Evolutionary conservation across 1,140 invertebrate genomes (phyloP).

Genomic region (Ericerus pela): DNA sequence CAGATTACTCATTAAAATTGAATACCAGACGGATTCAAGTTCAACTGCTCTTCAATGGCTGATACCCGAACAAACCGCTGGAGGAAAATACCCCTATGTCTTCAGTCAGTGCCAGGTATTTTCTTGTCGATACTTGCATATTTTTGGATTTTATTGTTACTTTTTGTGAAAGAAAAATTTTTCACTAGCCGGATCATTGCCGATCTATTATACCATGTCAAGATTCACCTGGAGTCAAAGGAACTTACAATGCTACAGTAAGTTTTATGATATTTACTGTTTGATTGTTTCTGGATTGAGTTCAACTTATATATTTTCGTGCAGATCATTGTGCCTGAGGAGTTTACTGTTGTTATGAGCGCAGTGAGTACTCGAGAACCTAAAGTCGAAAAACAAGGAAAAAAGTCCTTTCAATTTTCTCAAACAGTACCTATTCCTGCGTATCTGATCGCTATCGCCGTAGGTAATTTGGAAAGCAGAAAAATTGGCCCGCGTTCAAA

Average conservation of each 20-base stretch:
- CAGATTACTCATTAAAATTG: conserved; percentile 48
- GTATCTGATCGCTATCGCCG: conserved; percentile 72
- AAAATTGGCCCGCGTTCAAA: conserved; percentile 59
- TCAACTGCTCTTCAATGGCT: conserved; percentile 83
- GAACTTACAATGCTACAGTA: conserved; percentile 68
- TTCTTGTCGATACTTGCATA: no score
- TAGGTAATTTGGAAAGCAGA: conserved; percentile 61
- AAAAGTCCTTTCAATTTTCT: conserved; percentile 43
- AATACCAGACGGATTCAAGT: conserved; percentile 56
- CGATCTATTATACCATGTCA: conserved; percentile 81
- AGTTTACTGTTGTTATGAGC: conserved; percentile 78
- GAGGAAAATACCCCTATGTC: conserved; percentile 72
- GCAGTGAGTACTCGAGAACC: conserved; percentile 45
- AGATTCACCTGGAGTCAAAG: conserved; percentile 84
- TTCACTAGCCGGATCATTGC: conserved; percentile 64
- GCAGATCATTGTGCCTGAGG: conserved; percentile 53
- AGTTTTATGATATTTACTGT: conserved; percentile 21
- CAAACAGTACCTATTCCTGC: conserved; percentile 63
- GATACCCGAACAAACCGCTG: conserved; percentile 66
- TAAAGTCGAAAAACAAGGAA: conserved; percentile 27
- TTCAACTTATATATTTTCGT: not conserved
- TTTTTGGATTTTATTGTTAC: no score
- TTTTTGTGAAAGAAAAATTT: not conserved
- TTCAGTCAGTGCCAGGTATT: conserved; percentile 81
- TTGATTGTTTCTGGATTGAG: not conserved